Evolutionary conservation across 2,888 invertebrate genomes (phyloP).

Genomic region (Camptogramma bilineatum): DNA sequence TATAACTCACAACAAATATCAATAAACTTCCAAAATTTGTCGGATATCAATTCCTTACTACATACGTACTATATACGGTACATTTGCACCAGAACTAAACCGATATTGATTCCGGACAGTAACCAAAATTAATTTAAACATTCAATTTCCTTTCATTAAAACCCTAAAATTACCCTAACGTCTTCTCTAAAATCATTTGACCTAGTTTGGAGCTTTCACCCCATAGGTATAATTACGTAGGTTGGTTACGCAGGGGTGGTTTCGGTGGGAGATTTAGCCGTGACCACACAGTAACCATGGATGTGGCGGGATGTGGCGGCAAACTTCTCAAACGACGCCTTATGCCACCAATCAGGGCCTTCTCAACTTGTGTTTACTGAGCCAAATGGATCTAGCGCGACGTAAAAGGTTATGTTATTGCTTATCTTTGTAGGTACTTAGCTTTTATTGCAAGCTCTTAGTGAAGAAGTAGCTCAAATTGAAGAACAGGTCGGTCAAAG

Average conservation of each 20-base stretch:
- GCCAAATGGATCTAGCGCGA: background rate
- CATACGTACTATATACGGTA: too few species aligned
- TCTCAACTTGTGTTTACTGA: background rate
- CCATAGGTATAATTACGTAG: slow-evolving; percentile 32
- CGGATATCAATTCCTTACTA: background rate
- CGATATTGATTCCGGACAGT: slow-evolving; percentile 8
- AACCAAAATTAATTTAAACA: slow-evolving; percentile 21
- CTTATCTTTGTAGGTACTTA: background rate
- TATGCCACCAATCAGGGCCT: background rate
- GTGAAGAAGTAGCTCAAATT: background rate
- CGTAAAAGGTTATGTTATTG: slow-evolving; percentile 1
- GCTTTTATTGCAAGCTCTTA: background rate
- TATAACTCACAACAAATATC: too few species aligned
- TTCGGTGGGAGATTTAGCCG: slow-evolving; percentile 15
- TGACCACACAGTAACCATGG: slow-evolving; percentile 11
- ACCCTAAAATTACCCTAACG: slow-evolving; percentile 27
- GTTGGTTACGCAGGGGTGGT: slow-evolving; percentile 14
- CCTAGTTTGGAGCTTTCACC: slow-evolving; percentile 38
- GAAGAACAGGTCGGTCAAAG: too few species aligned
- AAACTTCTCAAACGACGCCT: background rate
- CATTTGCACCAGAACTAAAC: slow-evolving; percentile 5
- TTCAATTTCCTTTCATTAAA: slow-evolving; percentile 28
- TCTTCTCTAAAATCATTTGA: slow-evolving; percentile 36
- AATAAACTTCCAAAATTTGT: too few species aligned
- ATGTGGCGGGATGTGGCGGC: slow-evolving; percentile 20